Evolutionary conservation across 1,140 invertebrate species (phyloP).

Genomic region (Anoplophora glabripennis): DNA sequence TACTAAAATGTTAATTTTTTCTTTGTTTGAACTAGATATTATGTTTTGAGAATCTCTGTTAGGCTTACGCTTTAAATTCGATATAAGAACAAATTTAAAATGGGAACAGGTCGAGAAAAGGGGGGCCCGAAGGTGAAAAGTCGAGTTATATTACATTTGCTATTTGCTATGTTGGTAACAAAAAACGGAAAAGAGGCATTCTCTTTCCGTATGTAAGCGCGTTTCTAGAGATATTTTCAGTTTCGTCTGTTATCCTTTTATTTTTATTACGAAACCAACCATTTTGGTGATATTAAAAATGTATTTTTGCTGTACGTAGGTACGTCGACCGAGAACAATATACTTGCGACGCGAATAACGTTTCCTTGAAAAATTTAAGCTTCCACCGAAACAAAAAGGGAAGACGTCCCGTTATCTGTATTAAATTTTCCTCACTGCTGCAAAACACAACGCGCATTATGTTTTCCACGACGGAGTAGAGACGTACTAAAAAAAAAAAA

Average conservation of each 20-base stretch:
- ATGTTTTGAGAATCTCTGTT: no score
- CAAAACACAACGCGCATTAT: background rate
- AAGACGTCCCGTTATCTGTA: constrained; percentile 4
- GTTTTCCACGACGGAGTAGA: no score
- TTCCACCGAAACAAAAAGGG: background rate
- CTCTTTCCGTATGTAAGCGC: background rate
- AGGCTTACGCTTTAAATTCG: constrained; percentile 2
- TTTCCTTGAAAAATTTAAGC: constrained; percentile 6
- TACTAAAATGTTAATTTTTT: no score
- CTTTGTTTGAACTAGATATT: no score
- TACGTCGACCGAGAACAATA: constrained; percentile 7
- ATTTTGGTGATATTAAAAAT: constrained; percentile 8
- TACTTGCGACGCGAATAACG: constrained; percentile 6
- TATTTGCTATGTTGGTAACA: background rate
- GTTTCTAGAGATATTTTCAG: constrained; percentile 1
- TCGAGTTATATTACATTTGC: constrained; percentile 2
- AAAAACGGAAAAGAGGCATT: background rate
- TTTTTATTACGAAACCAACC: constrained; percentile 7
- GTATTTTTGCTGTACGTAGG: constrained; percentile 1
- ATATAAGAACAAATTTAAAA: constrained; percentile 4
- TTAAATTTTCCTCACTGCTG: background rate
- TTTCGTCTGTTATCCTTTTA: background rate
- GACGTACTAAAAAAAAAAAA: no score
- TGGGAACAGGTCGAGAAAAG: background rate
- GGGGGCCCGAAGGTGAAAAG: background rate